Conservation (phyloP, 2,113 vertebrate species). For the Ciconia boyciana region DNA sequence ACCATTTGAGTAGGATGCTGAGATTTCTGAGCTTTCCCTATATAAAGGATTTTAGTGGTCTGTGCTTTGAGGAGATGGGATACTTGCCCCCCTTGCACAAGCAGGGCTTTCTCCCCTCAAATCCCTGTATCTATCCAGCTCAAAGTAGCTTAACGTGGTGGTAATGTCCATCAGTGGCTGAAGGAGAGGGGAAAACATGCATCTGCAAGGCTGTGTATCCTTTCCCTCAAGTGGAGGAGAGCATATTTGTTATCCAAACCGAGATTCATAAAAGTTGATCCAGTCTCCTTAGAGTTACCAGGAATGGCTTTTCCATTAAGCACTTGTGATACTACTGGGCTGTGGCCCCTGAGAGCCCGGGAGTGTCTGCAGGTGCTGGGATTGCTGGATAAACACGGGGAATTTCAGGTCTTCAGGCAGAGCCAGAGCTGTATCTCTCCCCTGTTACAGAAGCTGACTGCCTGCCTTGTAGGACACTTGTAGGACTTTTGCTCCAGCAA, state of each 20-base stretch:
- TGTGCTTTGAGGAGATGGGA: background rate
- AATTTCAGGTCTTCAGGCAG: background rate
- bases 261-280: background rate
- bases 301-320: background rate
- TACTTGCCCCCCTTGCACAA: background rate
- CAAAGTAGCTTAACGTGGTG: background rate
- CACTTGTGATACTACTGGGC: background rate
- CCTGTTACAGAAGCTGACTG: background rate
- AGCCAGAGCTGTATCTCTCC: background rate
- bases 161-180: background rate
- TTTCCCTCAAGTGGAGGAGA: background rate
- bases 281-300: background rate
- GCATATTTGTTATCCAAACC: background rate
- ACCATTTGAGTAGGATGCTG: background rate
- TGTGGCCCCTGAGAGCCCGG: background rate
- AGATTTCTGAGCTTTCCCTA: background rate
- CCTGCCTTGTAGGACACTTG: background rate
- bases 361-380: background rate
- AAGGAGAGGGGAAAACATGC: background rate
- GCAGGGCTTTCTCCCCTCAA: background rate
- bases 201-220: background rate
- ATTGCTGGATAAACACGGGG: background rate
- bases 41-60: background rate
- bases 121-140: background rate
- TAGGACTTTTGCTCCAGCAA: background rate